phyloP scores from a whole-genome alignment of 2,113 vertebrate genomes.

The Oncorhynchus keta region DNA sequence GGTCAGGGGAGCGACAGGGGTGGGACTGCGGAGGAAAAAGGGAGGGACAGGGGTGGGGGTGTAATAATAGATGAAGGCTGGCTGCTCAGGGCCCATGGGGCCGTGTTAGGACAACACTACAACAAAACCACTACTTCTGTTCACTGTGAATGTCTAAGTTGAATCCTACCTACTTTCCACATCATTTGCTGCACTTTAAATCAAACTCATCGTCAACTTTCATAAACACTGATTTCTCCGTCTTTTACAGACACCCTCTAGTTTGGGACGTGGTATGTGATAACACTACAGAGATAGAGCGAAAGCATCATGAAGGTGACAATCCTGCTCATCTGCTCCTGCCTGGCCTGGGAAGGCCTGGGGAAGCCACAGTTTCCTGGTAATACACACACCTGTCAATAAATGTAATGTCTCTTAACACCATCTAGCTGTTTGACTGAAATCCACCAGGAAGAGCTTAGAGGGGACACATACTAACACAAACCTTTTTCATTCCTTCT shows the following conservation, averaged over 20 bases:
- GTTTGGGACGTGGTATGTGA: neutral
- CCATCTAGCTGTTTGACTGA: neutral
- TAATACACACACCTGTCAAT: neutral
- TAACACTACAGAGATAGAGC: neutral
- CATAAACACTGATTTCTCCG: neutral
- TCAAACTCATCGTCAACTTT: neutral
- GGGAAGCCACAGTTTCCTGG: neutral
- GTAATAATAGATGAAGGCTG: slow-evolving; percentile 8
- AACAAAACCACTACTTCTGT: neutral
- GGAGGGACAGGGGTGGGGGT: neutral
- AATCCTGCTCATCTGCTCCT: neutral
- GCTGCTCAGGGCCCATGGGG: neutral
- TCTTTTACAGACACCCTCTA: neutral
- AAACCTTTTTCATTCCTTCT: no score
- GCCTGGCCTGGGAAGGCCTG: neutral
- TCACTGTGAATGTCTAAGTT: neutral
- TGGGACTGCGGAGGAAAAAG: neutral
- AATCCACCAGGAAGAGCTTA: no score
- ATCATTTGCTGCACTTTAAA: neutral
- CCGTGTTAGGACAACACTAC: neutral
- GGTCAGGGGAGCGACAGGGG: neutral
- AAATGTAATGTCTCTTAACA: neutral
- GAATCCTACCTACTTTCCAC: neutral
- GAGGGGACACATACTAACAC: no score
- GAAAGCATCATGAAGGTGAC: slow-evolving; percentile 16